Evolutionary conservation across 2,888 invertebrate species (phyloP).

Genomic region (Aspidapion aeneum): DNA sequence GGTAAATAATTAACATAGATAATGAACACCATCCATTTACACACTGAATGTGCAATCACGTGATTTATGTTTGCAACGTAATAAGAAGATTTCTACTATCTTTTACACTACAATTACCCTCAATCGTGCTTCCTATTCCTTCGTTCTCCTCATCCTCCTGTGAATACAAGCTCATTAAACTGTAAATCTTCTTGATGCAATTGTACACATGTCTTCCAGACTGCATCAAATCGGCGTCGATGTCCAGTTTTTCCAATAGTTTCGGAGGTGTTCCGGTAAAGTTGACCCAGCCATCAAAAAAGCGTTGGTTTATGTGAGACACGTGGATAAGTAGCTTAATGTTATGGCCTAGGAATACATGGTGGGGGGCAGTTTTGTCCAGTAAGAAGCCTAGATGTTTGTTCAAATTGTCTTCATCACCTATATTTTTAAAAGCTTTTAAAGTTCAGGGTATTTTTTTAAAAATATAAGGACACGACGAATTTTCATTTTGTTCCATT

Average conservation of each 20-base stretch:
- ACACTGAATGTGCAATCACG: too few species aligned
- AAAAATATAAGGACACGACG: too few species aligned
- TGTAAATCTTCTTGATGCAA: slow-evolving; percentile 29
- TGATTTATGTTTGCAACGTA: too few species aligned
- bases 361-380: slow-evolving; percentile 6
- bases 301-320: slow-evolving; percentile 32
- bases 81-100: too few species aligned
- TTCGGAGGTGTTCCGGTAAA: slow-evolving; percentile 29
- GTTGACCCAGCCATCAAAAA: slow-evolving; percentile 28
- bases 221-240: slow-evolving; percentile 22
- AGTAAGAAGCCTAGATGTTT: slow-evolving; percentile 24
- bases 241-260: slow-evolving; percentile 28
- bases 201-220: slow-evolving; percentile 27
- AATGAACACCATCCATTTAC: too few species aligned
- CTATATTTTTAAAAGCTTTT: too few species aligned
- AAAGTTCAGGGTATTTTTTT: too few species aligned
- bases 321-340: slow-evolving; percentile 26
- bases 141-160: background rate
- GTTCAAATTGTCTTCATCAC: slow-evolving; percentile 30
- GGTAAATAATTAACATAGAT: too few species aligned
- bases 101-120: too few species aligned
- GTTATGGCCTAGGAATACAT: slow-evolving; percentile 9
- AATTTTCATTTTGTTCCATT: too few species aligned
- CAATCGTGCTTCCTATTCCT: too few species aligned
- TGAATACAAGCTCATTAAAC: slow-evolving; percentile 18